Conservation (phyloP, 2,113 vertebrate species). For the Lonchura striata region DNA sequence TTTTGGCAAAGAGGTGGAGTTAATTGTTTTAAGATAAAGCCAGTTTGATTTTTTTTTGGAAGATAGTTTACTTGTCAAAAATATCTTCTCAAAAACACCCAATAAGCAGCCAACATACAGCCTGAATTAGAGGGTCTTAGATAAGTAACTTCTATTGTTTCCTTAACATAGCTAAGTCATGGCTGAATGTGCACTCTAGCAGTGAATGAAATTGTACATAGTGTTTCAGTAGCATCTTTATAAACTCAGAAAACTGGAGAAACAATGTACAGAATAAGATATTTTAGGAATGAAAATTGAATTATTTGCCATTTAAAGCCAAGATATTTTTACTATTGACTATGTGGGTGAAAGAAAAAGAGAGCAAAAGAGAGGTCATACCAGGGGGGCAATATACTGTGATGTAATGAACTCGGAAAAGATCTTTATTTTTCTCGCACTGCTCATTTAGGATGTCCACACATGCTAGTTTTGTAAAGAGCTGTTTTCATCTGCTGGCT, state of each 20-base stretch:
- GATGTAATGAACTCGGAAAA: not conserved
- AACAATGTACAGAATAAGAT: not conserved
- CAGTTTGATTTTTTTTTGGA: not conserved
- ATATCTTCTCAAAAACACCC: not conserved
- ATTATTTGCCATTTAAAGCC: not conserved
- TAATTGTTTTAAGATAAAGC: not conserved
- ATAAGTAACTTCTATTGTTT: not conserved
- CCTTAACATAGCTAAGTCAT: not conserved
- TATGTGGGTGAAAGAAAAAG: not conserved
- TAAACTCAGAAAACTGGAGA: not conserved
- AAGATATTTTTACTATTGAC: not conserved
- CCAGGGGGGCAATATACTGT: fast-evolving
- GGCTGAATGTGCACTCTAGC: not conserved
- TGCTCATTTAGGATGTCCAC: not conserved
- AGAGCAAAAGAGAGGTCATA: not conserved
- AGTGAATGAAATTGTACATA: not conserved
- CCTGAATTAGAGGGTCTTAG: not conserved
- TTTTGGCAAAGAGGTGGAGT: not conserved
- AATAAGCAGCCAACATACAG: not conserved
- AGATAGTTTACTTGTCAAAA: not conserved
- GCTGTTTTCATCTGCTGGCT: not conserved
- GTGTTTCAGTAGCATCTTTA: not conserved
- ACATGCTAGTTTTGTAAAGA: not conserved
- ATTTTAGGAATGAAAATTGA: not conserved
- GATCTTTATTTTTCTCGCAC: not conserved